Base-by-base conservation (phyloP, 2,797 vertebrate species). In the Adelosebastes latens region DNA sequence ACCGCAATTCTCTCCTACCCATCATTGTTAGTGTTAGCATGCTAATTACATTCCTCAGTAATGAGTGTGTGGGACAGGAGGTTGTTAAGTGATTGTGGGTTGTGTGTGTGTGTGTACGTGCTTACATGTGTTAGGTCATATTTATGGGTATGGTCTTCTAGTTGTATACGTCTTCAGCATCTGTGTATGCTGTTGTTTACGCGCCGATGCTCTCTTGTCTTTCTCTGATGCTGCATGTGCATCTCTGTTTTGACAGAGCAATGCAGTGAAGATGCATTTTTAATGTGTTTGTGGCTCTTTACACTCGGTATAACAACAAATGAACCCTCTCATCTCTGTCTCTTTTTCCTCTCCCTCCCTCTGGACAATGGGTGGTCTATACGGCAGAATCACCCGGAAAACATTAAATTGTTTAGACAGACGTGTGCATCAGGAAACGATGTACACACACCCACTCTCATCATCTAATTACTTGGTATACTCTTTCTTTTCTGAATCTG, bases 21-120 rank as follows among this genome's bases (percentile, higher is more conserved):
- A 61, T 83, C 83, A 77, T 62, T 75, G 81, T 91, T 93, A 87
- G 85, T 25, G 77, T 86, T 72, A 77, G 72, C 72, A 18, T 87
- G 86, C 81, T 87, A 93, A 90, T 88, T 89, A 87, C 90, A 88
- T 95, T 95, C 87, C 90, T 87, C 53, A 59, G 85, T 94, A 89
- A 94, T 92, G 91, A 92, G 81, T 81, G 63, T 71, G 79, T 85
- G 77, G 70, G 55, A 22, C 79, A 67, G 64, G 71, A 75, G 83
- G 63, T 52, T 31, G 73, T 78, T 66, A 84, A 86, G 64, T 32
- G 76, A 63, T 12, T 79, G 59, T 52, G 39, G 69, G 53, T 13
- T 74, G 56, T 63, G 62, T 36, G 66, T 61, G 36, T 72, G 24
- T 46, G 36, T 42, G 59, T 24, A 61, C 14, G 61, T 81, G 75